Percentiles rank a stretch among this genome's conserved stretches.
These are phyloP conservation scores for Aphrocallistes beatrix DNA, from an alignment of 37 sponge, comb jelly and placozoan genomes.

Conservation along the genomic window DNA sequence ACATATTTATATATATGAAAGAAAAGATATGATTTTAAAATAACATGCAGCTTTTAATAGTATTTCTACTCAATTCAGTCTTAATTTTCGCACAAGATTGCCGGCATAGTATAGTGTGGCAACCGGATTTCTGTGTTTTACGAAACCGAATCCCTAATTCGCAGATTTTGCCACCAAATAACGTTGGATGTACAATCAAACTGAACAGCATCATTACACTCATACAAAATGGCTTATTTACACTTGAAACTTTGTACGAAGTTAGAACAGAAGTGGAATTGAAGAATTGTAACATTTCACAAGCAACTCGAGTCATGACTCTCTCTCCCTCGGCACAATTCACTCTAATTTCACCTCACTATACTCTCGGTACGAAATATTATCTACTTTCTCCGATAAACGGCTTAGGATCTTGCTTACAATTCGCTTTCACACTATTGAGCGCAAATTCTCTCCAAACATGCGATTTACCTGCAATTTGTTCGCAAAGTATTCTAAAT, in stretches of 20 bases:
- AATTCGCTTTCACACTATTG: neutral
- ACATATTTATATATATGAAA: too few species aligned
- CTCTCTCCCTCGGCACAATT: neutral
- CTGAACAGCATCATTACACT: neutral
- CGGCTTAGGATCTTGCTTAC: neutral
- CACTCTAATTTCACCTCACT: neutral
- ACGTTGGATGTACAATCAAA: neutral
- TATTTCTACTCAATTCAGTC: too few species aligned
- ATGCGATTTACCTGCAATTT: neutral
- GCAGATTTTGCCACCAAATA: neutral
- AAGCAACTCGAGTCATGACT: neutral
- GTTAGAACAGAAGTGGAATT: neutral
- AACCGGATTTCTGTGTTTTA: neutral
- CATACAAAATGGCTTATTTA: neutral
- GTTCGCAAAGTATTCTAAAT: neutral
- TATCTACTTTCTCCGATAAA: neutral
- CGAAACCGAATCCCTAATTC: neutral
- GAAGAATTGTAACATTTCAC: neutral
- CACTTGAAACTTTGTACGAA: neutral
- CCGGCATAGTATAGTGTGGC: neutral
- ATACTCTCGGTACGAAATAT: neutral
- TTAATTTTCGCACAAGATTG: too few species aligned
- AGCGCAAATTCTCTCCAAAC: neutral
- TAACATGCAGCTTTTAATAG: too few species aligned
- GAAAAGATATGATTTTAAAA: too few species aligned